Evolutionary conservation across 2,888 invertebrate species (phyloP).

Genomic region (Callimorpha dominula): DNA sequence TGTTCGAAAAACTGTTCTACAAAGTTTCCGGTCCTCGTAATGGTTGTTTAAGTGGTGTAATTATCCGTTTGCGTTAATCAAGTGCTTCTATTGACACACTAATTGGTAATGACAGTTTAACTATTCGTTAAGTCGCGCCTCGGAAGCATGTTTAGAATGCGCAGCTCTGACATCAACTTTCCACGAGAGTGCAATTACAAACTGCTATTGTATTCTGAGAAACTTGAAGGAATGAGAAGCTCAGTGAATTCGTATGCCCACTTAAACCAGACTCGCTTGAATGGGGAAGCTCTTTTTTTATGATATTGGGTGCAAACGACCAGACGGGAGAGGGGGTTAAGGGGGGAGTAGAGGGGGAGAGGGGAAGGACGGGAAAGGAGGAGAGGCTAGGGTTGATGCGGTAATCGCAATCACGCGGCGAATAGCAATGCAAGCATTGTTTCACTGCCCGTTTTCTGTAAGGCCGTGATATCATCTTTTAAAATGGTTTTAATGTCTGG

Average conservation of each 20-base stretch:
- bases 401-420: too few species aligned
- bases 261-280: too few species aligned
- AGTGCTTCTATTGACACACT: slow-evolving; percentile 75
- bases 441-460: too few species aligned
- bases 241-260: background rate
- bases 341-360: too few species aligned
- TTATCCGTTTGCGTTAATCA: slow-evolving; percentile 59
- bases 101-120: slow-evolving; percentile 67
- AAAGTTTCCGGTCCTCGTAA: slow-evolving; percentile 35
- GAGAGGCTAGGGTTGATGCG: too few species aligned
- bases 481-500: too few species aligned
- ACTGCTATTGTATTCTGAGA: slow-evolving; percentile 12
- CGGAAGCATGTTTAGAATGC: slow-evolving; percentile 46
- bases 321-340: too few species aligned
- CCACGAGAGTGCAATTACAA: slow-evolving; percentile 47
- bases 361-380: too few species aligned
- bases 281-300: too few species aligned
- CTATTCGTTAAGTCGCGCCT: slow-evolving; percentile 53
- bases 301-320: too few species aligned
- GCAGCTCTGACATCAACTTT: slow-evolving; percentile 58
- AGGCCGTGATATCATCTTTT: too few species aligned
- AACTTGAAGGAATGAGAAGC: background rate
- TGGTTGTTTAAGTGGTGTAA: slow-evolving; percentile 50
- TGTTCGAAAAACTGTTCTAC: slow-evolving; percentile 35
- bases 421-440: too few species aligned